A percentile compares a stretch with the other conserved stretches of the same genome.
These are phyloP conservation scores for Phalloptychus januarius DNA, from an alignment of 2,797 vertebrate species.

Conservation along the genomic window DNA sequence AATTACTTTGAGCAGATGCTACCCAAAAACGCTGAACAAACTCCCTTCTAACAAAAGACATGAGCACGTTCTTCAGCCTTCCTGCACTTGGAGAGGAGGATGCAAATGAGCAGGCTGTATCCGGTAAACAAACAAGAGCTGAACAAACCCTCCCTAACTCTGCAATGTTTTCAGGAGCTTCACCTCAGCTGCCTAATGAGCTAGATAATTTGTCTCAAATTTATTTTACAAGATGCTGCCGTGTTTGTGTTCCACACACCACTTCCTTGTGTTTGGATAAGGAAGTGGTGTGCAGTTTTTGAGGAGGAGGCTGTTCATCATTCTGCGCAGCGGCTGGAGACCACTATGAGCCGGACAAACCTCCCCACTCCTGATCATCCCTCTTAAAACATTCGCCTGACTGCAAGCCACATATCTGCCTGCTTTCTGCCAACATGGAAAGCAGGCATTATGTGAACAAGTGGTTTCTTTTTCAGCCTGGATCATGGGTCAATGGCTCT, in stretches of 20 bases:
- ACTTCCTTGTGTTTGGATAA: conserved; percentile 58
- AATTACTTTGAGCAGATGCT: conserved; percentile 50
- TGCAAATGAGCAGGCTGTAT: conserved; percentile 66
- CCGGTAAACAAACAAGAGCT: conserved; percentile 65
- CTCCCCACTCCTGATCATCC: conserved; percentile 40
- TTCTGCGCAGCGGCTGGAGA: conserved; percentile 62
- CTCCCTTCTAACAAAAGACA: conserved; percentile 62
- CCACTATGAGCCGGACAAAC: conserved; percentile 56
- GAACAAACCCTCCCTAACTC: conserved; percentile 50
- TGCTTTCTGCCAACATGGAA: conserved; percentile 62
- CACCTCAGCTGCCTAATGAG: conserved; percentile 71
- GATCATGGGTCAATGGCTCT: conserved; percentile 81
- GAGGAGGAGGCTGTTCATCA: conserved; percentile 43
- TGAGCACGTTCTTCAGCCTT: conserved; percentile 69
- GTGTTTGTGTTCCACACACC: conserved; percentile 70
- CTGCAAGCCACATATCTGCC: conserved; percentile 42
- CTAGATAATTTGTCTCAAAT: conserved; percentile 67
- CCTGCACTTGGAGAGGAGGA: conserved; percentile 63
- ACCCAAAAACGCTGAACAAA: conserved; percentile 64
- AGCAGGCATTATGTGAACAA: conserved; percentile 73
- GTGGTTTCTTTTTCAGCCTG: conserved; percentile 76
- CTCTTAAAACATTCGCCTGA: conserved; percentile 46
- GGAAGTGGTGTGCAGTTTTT: neutral
- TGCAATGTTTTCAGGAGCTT: conserved; percentile 56
- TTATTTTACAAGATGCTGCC: conserved; percentile 61